Conservation (phyloP, 1,140 invertebrate species). For the Eriosoma lanigerum region DNA sequence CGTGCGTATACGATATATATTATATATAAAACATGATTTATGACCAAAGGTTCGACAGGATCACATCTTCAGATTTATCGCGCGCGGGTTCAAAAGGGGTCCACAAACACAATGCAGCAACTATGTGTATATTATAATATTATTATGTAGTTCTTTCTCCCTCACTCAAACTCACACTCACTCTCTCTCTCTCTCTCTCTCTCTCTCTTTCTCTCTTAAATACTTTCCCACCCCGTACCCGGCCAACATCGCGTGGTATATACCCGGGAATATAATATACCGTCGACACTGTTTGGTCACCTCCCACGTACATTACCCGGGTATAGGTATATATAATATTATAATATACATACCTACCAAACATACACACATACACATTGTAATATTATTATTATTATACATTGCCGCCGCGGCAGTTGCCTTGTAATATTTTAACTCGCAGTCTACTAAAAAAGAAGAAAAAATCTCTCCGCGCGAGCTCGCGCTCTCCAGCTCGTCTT, state of each 20-base stretch:
- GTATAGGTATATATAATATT: not conserved
- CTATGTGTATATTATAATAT: no score
- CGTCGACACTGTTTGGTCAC: slow-evolving; percentile 2
- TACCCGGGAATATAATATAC: not conserved
- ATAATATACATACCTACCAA: not conserved
- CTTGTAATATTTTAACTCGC: slow-evolving; percentile 28
- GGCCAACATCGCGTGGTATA: not conserved
- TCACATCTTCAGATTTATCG: slow-evolving; percentile 52
- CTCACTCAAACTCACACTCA: no score
- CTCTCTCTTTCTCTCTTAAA: not conserved
- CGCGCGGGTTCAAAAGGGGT: slow-evolving; percentile 42
- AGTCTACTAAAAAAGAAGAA: no score
- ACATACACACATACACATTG: not conserved
- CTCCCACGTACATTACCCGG: slow-evolving; percentile 25
- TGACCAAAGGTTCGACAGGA: slow-evolving; percentile 49
- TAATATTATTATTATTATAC: slow-evolving; percentile 27
- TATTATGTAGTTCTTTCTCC: no score
- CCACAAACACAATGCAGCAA: not conserved
- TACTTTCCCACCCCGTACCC: not conserved
- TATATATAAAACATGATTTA: slow-evolving; percentile 31
- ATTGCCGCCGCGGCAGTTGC: not conserved
- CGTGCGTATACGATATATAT: not conserved
- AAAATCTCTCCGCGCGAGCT: slow-evolving; percentile 29
- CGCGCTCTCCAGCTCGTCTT: slow-evolving; percentile 13
- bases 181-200: not conserved